Evolutionary conservation across 2,888 invertebrate species (phyloP).

Genomic region (Amiota minor): DNA sequence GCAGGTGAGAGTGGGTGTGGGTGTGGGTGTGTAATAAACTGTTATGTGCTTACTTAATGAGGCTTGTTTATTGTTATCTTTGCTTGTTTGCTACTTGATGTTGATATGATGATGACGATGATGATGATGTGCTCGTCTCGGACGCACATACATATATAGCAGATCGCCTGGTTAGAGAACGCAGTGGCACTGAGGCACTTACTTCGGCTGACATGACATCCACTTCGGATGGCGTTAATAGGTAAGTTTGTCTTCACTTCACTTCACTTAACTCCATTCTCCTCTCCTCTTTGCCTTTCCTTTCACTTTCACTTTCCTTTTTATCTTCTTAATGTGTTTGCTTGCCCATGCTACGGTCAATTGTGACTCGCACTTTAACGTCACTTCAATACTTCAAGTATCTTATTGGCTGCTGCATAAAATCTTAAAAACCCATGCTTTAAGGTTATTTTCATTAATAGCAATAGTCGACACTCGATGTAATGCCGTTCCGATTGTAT

Average conservation of each 20-base stretch:
- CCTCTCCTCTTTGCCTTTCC: neutral
- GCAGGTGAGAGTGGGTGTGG: slow-evolving; percentile 60
- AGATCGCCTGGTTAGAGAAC: slow-evolving; percentile 72
- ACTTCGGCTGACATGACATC: slow-evolving; percentile 73
- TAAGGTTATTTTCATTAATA: no score
- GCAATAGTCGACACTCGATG: no score
- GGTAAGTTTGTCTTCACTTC: slow-evolving; percentile 57
- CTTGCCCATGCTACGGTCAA: neutral
- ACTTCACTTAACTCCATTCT: slow-evolving; percentile 1
- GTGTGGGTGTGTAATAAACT: slow-evolving; percentile 5
- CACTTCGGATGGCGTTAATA: slow-evolving; percentile 61
- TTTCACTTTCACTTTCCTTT: slow-evolving; percentile 31
- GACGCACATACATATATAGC: neutral
- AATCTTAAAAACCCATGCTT: no score
- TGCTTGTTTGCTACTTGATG: neutral
- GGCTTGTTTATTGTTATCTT: slow-evolving; percentile 24
- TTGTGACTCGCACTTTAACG: neutral
- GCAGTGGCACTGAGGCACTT: slow-evolving; percentile 71
- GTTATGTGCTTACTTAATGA: slow-evolving; percentile 27
- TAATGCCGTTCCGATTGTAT: no score
- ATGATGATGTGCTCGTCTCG: neutral
- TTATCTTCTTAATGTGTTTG: slow-evolving; percentile 35
- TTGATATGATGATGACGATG: neutral
- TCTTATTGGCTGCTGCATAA: no score
- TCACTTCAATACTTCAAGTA: no score